A percentile compares a stretch with the other conserved stretches of the same genome.
Conservation (phyloP, 2,113 vertebrate species). For the Macquaria australasica region DNA sequence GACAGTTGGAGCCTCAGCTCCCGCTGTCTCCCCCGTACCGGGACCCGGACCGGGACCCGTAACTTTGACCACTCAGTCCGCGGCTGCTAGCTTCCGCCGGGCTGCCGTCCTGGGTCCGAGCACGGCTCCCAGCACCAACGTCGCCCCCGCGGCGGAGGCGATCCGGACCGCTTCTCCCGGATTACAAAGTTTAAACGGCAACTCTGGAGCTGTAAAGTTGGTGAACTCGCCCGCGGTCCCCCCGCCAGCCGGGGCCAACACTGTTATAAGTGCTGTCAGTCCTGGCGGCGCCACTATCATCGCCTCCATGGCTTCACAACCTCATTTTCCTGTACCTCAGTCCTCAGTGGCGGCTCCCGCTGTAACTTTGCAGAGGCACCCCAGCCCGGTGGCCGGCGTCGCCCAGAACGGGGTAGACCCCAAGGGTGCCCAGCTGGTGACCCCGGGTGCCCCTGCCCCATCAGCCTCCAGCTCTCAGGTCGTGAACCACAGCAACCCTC, state of each 20-base stretch:
- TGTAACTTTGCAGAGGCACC: constrained; percentile 76
- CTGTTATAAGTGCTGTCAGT: constrained; percentile 58
- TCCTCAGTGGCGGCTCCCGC: constrained; percentile 65
- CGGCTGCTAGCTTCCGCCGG: constrained; percentile 70
- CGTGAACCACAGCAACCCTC: constrained; percentile 77
- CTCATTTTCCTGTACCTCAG: constrained; percentile 64
- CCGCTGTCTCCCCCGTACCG: constrained; percentile 65
- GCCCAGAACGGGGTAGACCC: constrained; percentile 85
- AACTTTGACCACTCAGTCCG: constrained; percentile 74
- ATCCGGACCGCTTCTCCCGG: constrained; percentile 64
- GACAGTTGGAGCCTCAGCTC: constrained; percentile 70
- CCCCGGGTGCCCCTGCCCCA: constrained; percentile 52
- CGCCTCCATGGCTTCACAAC: constrained; percentile 54
- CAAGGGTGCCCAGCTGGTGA: constrained; percentile 57
- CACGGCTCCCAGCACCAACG: constrained; percentile 38
- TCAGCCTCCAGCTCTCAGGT: constrained; percentile 65
- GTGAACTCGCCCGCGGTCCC: constrained; percentile 58
- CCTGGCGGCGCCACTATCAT: constrained; percentile 60
- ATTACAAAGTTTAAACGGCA: constrained; percentile 80
- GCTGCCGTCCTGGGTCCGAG: constrained; percentile 67
- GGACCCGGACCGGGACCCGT: constrained; percentile 77
- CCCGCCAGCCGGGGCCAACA: constrained; percentile 29
- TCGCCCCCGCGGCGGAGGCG: constrained; percentile 38
- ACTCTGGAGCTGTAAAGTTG: constrained; percentile 71
- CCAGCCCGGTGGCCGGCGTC: constrained; percentile 73